phyloP scores from a whole-genome alignment of 2,888 invertebrate genomes.

The Fragum fragum region DNA sequence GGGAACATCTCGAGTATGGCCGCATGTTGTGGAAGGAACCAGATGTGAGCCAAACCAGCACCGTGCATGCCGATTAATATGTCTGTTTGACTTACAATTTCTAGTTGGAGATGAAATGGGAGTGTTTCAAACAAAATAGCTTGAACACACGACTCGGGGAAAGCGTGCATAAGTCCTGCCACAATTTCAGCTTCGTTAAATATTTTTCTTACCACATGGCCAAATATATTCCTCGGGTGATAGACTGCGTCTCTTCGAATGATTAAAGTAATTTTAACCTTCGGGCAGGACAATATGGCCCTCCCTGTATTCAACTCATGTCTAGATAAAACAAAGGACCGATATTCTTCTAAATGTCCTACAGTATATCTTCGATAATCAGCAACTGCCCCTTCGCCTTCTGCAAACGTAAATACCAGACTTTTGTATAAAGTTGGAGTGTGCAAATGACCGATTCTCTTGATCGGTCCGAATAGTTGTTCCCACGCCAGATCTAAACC shows the following conservation, averaged over 20 bases:
- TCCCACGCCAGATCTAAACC: constrained; percentile 76
- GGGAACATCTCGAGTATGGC: constrained; percentile 79
- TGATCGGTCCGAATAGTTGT: constrained; percentile 71
- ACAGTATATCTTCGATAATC: constrained; percentile 52
- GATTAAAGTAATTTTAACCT: constrained; percentile 73
- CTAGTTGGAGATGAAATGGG: constrained; percentile 76
- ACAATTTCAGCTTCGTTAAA: constrained; percentile 78
- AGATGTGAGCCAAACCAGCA: constrained; percentile 80
- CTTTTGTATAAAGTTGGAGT: constrained; percentile 59
- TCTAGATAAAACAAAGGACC: constrained; percentile 74
- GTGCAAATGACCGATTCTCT: constrained; percentile 65
- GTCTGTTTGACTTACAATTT: constrained; percentile 75
- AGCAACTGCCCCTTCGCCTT: constrained; percentile 73
- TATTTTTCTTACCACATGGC: constrained; percentile 79
- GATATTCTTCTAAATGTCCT: constrained; percentile 76
- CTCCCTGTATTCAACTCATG: constrained; percentile 46
- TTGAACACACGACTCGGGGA: constrained; percentile 65
- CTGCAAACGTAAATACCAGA: constrained; percentile 74
- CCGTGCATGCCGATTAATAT: constrained; percentile 84
- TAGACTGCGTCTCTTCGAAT: constrained; percentile 79
- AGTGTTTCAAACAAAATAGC: constrained; percentile 77
- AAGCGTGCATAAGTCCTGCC: constrained; percentile 35
- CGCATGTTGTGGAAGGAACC: constrained; percentile 77
- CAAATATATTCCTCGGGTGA: constrained; percentile 80
- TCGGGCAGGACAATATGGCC: constrained; percentile 64